Evolutionary conservation across 2,888 invertebrate species (phyloP).

Genomic region (Agrotis puta): DNA sequence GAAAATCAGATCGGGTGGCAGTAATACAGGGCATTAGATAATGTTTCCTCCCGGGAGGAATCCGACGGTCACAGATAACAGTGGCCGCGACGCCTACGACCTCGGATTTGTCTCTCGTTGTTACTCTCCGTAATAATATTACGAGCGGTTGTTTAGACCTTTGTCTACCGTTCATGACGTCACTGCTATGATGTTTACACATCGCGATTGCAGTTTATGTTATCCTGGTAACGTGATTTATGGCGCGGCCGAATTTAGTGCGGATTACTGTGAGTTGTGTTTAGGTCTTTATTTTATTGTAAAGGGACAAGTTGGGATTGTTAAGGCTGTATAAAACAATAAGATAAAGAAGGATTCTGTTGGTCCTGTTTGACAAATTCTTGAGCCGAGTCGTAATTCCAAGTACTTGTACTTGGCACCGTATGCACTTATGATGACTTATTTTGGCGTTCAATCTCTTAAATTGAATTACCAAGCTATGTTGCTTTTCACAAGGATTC

Average conservation of each 20-base stretch:
- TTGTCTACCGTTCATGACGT: constrained; percentile 62
- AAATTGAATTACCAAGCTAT: constrained; percentile 25
- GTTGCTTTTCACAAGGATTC: constrained; percentile 15
- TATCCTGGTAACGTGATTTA: constrained; percentile 45
- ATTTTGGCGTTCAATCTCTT: constrained; percentile 1
- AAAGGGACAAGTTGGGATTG: neutral
- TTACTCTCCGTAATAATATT: constrained; percentile 72
- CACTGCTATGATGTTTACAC: constrained; percentile 62
- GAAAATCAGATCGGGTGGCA: constrained; percentile 79
- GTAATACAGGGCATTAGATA: constrained; percentile 80
- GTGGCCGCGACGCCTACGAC: constrained; percentile 69
- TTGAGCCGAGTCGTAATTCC: neutral
- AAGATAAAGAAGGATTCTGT: neutral
- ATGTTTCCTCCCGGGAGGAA: constrained; percentile 80
- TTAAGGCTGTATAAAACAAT: neutral
- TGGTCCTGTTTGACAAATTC: neutral
- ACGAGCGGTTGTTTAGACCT: constrained; percentile 68
- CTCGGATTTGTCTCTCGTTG: constrained; percentile 80
- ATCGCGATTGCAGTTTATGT: constrained; percentile 60
- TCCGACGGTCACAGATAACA: constrained; percentile 77
- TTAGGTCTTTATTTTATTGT: constrained; percentile 4
- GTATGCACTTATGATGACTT: neutral
- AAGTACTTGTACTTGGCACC: neutral
- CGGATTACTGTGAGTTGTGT: constrained; percentile 10
- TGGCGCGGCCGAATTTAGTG: constrained; percentile 15